Base-by-base conservation (phyloP, 1,140 invertebrate species). In the Globodera ellingtonae region DNA sequence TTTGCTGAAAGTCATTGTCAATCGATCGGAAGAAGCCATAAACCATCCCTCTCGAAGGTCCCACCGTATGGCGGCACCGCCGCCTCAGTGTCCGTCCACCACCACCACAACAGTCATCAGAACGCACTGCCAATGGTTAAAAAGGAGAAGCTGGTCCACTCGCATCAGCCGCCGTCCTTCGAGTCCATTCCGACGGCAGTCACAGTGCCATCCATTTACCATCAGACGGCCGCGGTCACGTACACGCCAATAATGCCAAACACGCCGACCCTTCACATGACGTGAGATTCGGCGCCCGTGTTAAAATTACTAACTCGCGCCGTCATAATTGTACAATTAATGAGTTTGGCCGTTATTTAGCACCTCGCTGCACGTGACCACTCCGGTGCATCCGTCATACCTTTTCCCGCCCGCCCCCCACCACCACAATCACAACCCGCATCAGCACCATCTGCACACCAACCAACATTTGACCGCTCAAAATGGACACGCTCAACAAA, bases 281-380 rank as follows among this genome's bases (percentile, higher is more conserved):
- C 75, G 75, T 77, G 10, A 35, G 47, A 62, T 3, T 35, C 35
- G 35, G 24, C 24, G 24, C 24, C 24, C 0, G 24, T 24, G 24
- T 24, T 24, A 24, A 24, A 24, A 24, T 24, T 24, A 24, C 24
- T 24, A 24, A 24, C 24, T 24, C 24, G 24, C 24, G 24, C 24
- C 24, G 24, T 24, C 24, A 24, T 24, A 24, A 24, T 24, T 24
- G 24, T 24, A 24, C 24, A 24, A 24, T 24, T 24, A 24, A 24
- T 69, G 24, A 8, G 66, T 0, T 21, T 69, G 24, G 8, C 18
- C 9, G 66, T 7, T 35, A 3, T 77, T 69, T 69, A 81, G 67
- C 35, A 81, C 80, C 9, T 81, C 80, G 18, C 59, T 81, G 47
- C 80, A 81, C 65, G 59, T 81, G 47, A 81, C 80, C 52, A 81